Base-by-base conservation (phyloP, 2,888 invertebrate genomes). In the Phaedon cochleariae region DNA sequence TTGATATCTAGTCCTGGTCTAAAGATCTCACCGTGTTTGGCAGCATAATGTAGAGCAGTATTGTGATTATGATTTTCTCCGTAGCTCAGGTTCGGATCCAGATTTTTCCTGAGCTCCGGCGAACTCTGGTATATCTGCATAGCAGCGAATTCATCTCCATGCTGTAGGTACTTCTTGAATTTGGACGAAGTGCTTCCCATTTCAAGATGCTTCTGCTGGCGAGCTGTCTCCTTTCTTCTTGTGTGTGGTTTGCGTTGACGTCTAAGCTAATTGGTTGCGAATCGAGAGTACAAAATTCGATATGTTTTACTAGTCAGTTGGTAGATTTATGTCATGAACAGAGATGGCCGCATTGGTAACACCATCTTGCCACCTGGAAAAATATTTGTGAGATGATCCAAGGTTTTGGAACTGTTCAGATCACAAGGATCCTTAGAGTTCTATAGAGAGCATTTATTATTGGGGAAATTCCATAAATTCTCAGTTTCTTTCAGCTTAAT, bases 101-200 rank as follows among this genome's bases (percentile, higher is more conserved):
- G 83, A 69, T 85, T 88, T 76, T 88, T 88, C 67, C 88, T 84
- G 68, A 90, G 81, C 75, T 90, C 90, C 22, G 87, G 86, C 53
- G 86, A 86, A 79, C 86, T 87, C 77, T 89, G 88, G 78, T 88
- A 90, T 70, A 84, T 83, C 74, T 90, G 88, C 85, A 90, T 86
- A 17, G 90, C 90, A 59, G 90, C 89, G 77, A 88, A 89, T 80
- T 90, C 90, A 79, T 90, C 90, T 29, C 90, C 90, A 83, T 89
- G 87, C 78, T 89, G 88, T 58, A 90, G 84, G 79, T 90, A 88
- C 76, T 90, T 90, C 73, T 89, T 88, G 79, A 90, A 90, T 80
- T 90, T 90, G 31, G 89, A 89, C 37, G 89, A 89, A 51, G 89
- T 85, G 79, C 88, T 90, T 69, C 90, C 90, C 90, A 90, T 90